Conservation (phyloP, 2,797 vertebrate species). For the Etheostoma perlongum region DNA sequence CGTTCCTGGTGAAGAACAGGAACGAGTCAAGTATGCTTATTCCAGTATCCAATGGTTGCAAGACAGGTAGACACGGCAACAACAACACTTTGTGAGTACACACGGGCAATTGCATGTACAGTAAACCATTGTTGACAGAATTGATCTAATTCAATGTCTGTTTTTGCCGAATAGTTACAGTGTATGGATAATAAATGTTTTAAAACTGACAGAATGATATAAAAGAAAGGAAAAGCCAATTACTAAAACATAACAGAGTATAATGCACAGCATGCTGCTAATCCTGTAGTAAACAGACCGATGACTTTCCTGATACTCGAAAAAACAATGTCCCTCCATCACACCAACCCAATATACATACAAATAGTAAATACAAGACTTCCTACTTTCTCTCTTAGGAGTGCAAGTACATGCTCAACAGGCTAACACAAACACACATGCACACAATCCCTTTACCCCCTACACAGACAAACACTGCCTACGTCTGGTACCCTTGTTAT, state of each 20-base stretch:
- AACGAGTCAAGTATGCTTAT: not conserved
- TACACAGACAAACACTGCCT: constrained; percentile 68
- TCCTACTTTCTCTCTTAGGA: constrained; percentile 52
- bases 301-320: not conserved
- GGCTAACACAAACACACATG: constrained; percentile 49
- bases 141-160: not conserved
- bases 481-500: constrained; percentile 78
- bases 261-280: not conserved
- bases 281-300: not conserved
- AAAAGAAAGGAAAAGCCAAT: not conserved
- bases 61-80: not conserved
- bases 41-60: not conserved
- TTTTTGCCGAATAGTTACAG: not conserved
- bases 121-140: too few species aligned
- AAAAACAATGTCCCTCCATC: not conserved
- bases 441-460: constrained; percentile 54
- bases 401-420: constrained; percentile 49
- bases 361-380: constrained; percentile 31
- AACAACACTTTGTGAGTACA: not conserved
- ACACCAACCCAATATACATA: constrained; percentile 25
- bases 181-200: too few species aligned
- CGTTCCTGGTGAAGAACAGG: too few species aligned
- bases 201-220: not conserved
- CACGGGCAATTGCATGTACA: not conserved
- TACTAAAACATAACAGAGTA: not conserved